phyloP scores from a whole-genome alignment of 1,140 invertebrate species.

The Drosophila kurseongensis region DNA sequence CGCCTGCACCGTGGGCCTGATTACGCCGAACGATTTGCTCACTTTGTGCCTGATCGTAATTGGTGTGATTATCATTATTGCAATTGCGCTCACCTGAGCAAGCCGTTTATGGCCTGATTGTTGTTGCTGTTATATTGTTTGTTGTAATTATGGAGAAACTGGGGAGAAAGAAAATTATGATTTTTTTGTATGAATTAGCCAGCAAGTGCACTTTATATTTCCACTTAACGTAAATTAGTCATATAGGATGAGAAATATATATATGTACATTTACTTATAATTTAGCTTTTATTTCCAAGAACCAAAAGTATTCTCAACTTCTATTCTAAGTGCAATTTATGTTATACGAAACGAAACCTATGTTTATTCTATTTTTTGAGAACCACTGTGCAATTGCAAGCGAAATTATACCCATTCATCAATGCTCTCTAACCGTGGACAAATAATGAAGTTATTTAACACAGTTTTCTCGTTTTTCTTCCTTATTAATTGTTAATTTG shows the following conservation, averaged over 20 bases:
- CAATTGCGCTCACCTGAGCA: slow-evolving; percentile 84
- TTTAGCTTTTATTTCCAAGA: slow-evolving; percentile 37
- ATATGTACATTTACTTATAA: slow-evolving; percentile 40
- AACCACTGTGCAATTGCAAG: slow-evolving; percentile 25
- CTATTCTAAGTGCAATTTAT: slow-evolving; percentile 29
- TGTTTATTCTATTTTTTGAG: slow-evolving; percentile 8
- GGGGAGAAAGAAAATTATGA: slow-evolving; percentile 24
- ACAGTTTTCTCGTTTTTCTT: slow-evolving; percentile 49
- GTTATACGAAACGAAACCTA: slow-evolving; percentile 8
- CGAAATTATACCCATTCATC: slow-evolving; percentile 30
- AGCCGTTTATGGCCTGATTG: slow-evolving; percentile 10
- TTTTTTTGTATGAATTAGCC: slow-evolving; percentile 39
- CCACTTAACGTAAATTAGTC: slow-evolving; percentile 30
- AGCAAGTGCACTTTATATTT: slow-evolving; percentile 57
- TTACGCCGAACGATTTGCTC: slow-evolving; percentile 86
- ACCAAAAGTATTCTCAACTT: slow-evolving; percentile 68
- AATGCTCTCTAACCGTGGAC: slow-evolving; percentile 27
- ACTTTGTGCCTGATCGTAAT: slow-evolving; percentile 89
- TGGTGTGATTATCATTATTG: slow-evolving; percentile 89
- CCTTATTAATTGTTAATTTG: slow-evolving; percentile 75
- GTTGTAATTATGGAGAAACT: slow-evolving; percentile 55
- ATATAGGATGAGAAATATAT: slow-evolving; percentile 24
- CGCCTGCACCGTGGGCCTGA: slow-evolving; percentile 81
- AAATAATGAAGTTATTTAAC: slow-evolving; percentile 27
- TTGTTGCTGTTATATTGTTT: slow-evolving; percentile 49